phyloP scores from a whole-genome alignment of 2,888 invertebrate species.

The Zaprionus lineosus region DNA sequence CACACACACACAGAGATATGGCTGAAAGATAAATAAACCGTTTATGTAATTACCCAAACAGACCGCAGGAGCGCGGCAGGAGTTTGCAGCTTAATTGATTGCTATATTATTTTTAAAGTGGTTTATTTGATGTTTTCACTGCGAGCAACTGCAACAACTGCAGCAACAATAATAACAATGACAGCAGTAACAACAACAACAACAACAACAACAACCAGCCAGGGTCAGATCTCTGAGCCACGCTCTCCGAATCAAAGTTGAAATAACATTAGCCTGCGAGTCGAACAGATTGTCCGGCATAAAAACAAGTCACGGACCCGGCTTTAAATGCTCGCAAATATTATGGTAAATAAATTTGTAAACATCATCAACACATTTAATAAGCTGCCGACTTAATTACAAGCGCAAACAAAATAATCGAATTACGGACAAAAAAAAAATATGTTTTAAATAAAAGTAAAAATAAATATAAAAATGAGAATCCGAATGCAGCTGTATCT shows the following conservation, averaged over 20 bases:
- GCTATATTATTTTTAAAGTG: constrained; percentile 55
- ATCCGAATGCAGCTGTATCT: no score
- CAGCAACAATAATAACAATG: constrained; percentile 22
- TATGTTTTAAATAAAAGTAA: no score
- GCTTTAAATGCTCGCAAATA: constrained; percentile 58
- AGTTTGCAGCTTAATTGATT: constrained; percentile 55
- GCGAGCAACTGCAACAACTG: constrained; percentile 20
- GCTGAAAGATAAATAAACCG: constrained; percentile 45
- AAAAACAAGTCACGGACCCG: no score
- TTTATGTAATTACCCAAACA: constrained; percentile 53
- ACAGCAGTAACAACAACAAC: constrained; percentile 13
- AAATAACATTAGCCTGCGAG: constrained; percentile 36
- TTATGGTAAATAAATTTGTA: constrained; percentile 64
- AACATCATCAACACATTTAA: constrained; percentile 56
- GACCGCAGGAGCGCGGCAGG: constrained; percentile 14
- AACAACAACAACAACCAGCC: constrained; percentile 21
- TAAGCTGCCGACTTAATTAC: constrained; percentile 62
- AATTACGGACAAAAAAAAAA: constrained; percentile 10
- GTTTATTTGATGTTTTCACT: constrained; percentile 23
- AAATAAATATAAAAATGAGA: no score
- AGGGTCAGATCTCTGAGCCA: constrained; percentile 27
- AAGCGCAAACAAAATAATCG: constrained; percentile 38
- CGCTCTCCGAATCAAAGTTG: constrained; percentile 40
- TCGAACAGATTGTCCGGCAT: constrained; percentile 7
- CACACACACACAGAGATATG: constrained; percentile 5